Conservation (phyloP, 2,888 invertebrate genomes). For the Vesta saturnalis region DNA sequence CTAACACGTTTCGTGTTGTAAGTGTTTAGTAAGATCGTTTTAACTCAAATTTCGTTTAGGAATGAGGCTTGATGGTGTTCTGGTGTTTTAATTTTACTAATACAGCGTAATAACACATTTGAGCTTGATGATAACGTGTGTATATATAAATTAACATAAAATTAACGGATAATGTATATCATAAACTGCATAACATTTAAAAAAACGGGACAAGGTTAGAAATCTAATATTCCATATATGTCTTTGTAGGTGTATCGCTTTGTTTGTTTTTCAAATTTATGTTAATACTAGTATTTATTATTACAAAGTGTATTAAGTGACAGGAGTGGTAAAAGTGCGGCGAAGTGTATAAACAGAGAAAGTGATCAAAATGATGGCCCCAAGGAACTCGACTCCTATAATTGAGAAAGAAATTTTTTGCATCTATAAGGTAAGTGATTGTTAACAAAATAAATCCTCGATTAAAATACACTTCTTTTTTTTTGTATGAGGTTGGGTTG, state of each 20-base stretch:
- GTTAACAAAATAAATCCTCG: too few relatives aligned
- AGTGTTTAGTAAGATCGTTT: too few relatives aligned
- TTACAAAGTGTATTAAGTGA: background rate
- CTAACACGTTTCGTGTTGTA: background rate
- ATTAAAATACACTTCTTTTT: too few relatives aligned
- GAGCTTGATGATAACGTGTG: too few relatives aligned
- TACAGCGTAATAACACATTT: too few relatives aligned
- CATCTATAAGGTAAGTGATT: conserved; percentile 75
- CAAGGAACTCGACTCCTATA: conserved; percentile 72
- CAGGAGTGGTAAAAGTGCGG: background rate
- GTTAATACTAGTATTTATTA: conserved; percentile 6
- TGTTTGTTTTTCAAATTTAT: conserved; percentile 34
- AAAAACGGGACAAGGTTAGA: conserved; percentile 33
- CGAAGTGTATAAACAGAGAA: background rate
- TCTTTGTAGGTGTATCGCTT: conserved; percentile 23
- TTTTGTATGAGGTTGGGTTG: too few relatives aligned
- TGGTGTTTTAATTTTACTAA: too few relatives aligned
- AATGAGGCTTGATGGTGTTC: too few relatives aligned
- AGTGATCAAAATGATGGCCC: conserved; percentile 60
- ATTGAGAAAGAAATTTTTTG: conserved; percentile 75
- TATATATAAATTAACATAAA: too few relatives aligned
- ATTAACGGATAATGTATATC: conserved; percentile 11
- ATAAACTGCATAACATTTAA: conserved; percentile 9
- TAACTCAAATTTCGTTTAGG: too few relatives aligned
- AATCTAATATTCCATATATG: conserved; percentile 24